Evolutionary conservation across 2,888 invertebrate genomes (phyloP), one percentile per base, ranked within the genome.

Genomic region (Sympetrum striolatum): DNA sequence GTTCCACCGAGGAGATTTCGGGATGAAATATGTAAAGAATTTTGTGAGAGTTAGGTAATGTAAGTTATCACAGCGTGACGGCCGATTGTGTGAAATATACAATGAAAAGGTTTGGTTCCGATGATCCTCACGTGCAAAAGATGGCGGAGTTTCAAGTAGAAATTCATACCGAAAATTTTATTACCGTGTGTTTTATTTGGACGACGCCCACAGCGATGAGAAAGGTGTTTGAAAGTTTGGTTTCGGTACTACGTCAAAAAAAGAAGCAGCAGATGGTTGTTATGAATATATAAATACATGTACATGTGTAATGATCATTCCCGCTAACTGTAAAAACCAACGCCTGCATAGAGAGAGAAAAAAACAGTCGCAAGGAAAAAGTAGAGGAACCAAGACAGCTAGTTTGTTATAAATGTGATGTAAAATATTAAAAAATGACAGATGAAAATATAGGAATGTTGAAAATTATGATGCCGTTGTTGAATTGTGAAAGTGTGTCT

Each of bases 391-490:
- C 58, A 86, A 53, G 86, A 86, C 37, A 37, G 60, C 25, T 86
- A 86, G 86, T 64, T 86, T 86, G 86, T 86, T 60, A 86, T 86
- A 64, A 60, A 86, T 86, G 86, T 64, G 60, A 86, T 86, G 86
- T 86, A 86, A 60, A 18, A 86, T 64, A 86, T 86, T 86, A 60
- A 60, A 64, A 82, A 64, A 37, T 86, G 25, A 86, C 22, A 25
- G 60, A 64, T 86, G 86, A 22, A 39, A 86, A 86, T 58, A 31
- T 53, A 64, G 86, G 22, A 64, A 86, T 31, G 60, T 86, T 86
- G 14, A 37, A 86, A 64, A 22, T 15, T 37, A 60, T 64, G 60
- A 22, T n/a, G 60, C 37, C 86, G n/a, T 86, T 86, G 86, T 86
- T 86, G 86, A 60, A 35, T 86, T 37, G 37, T 86, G 37, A 18